Percentiles rank a stretch among this genome's conserved stretches.
Conservation (phyloP, 2,888 invertebrate species). For the Rutpela maculata region DNA sequence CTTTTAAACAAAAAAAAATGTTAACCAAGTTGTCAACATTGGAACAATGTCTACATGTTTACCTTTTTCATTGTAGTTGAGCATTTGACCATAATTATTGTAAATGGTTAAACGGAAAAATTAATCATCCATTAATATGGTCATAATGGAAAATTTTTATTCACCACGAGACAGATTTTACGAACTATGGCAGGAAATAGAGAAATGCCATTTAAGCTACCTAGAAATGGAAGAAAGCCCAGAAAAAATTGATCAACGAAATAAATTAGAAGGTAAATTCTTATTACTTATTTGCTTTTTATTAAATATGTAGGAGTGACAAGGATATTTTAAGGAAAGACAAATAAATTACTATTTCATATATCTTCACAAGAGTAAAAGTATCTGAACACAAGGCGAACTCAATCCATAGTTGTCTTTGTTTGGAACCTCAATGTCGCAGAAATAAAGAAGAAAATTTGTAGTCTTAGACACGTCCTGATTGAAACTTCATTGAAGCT, state of each 20-base stretch:
- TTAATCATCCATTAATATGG: slow-evolving; percentile 65
- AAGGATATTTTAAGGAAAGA: neutral
- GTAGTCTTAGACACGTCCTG: too few species aligned
- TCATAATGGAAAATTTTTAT: slow-evolving; percentile 75
- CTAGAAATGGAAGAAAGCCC: slow-evolving; percentile 88
- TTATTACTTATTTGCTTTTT: neutral
- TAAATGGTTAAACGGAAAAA: neutral
- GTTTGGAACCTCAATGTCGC: too few species aligned
- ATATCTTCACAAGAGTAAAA: too few species aligned
- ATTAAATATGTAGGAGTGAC: neutral
- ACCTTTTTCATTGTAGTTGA: slow-evolving; percentile 1
- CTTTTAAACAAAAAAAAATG: too few species aligned
- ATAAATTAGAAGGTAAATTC: slow-evolving; percentile 83
- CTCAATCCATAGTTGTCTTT: too few species aligned
- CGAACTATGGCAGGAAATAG: slow-evolving; percentile 84
- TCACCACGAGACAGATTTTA: slow-evolving; percentile 77
- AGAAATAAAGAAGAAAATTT: too few species aligned
- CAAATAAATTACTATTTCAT: too few species aligned
- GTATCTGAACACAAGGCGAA: too few species aligned
- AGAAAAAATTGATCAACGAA: slow-evolving; percentile 84
- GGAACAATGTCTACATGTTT: neutral
- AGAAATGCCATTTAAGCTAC: slow-evolving; percentile 86
- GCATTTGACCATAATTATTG: neutral
- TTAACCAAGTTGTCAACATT: too few species aligned
- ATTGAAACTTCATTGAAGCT: too few species aligned